Evolutionary conservation across 2,113 vertebrate genomes (phyloP), one percentile per base, ranked within the genome.

Genomic region (Takifugu bimaculatus): DNA sequence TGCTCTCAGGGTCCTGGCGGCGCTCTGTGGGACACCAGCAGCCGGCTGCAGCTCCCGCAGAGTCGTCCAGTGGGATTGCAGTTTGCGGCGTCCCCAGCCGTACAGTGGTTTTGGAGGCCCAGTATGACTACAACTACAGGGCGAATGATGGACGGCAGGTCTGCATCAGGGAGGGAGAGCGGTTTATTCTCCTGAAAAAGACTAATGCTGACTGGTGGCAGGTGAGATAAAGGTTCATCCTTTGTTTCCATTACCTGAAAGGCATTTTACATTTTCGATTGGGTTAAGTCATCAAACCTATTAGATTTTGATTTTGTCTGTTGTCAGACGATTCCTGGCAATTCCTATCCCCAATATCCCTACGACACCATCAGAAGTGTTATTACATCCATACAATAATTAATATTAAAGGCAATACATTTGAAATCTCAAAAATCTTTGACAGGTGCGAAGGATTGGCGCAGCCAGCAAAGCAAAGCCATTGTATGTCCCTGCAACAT

Each of bases 181-280:
- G 88, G 5, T 94, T 97, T 60, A 74, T 93, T 60, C 90, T 96
- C n/a, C 87, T 97, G 65, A 91, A 85, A 65, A 96, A 94, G 79
- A 89, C 93, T 53, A 96, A 93, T 9, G 63, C 79, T 5, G 94
- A 95, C 83, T 96, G 95, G 94, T 96, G 95, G 95, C 91, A 95
- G 87, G 87, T 89, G 60, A 79, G 79, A 54, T 39, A 58, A 54
- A 2, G 0, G 7, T 29, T 51, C 0, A 0, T 55, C 10, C 32
- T 65, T 51, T 58, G 0, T 39, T 60, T 53, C 26, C 65, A 44
- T 57, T 57, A 10, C 35, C 7, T 39, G 2, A 10, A 11, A 39
- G 9, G 35, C 35, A 39, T 39, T 39, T 39, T 39, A 39, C 35
- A 39, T 3, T 10, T 10, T 39, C 2, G 35, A 39, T 39, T 10